Percentiles rank a stretch among this genome's conserved stretches.
Conservation (phyloP, 1,140 invertebrate species). For the Drosophila bocqueti region DNA sequence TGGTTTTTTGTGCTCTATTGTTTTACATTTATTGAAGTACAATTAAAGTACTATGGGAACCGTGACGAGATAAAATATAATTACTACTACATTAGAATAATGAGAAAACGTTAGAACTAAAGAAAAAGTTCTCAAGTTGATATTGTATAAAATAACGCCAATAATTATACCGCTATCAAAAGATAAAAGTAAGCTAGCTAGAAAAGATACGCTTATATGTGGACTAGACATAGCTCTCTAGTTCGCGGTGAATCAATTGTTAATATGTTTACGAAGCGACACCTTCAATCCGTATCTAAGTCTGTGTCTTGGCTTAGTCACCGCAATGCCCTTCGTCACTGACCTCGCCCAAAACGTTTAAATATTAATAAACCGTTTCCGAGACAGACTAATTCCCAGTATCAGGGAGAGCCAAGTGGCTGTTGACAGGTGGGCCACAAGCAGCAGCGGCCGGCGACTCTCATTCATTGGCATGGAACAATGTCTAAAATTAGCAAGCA, state of each 20-base stretch:
- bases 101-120: neutral
- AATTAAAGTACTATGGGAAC: neutral
- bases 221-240: neutral
- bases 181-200: neutral
- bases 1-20: neutral
- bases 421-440: slow-evolving; percentile 34
- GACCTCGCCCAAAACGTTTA: slow-evolving; percentile 64
- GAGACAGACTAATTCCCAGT: slow-evolving; percentile 39
- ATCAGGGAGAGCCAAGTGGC: slow-evolving; percentile 30
- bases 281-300: slow-evolving; percentile 10
- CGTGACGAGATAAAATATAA: neutral
- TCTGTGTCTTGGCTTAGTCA: slow-evolving; percentile 22
- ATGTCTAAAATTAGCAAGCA: slow-evolving; percentile 68
- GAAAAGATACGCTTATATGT: neutral
- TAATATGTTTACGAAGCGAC: slow-evolving; percentile 23
- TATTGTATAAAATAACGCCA: neutral
- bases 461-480: slow-evolving; percentile 61
- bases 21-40: neutral
- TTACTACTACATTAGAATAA: neutral
- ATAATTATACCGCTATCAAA: neutral
- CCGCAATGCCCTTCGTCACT: slow-evolving; percentile 41
- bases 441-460: slow-evolving; percentile 1
- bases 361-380: slow-evolving; percentile 31
- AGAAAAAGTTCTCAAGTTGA: neutral
- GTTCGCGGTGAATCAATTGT: slow-evolving; percentile 34